phyloP scores from a whole-genome alignment of 92 coral and sea anemone genomes.

The Porites rus region DNA sequence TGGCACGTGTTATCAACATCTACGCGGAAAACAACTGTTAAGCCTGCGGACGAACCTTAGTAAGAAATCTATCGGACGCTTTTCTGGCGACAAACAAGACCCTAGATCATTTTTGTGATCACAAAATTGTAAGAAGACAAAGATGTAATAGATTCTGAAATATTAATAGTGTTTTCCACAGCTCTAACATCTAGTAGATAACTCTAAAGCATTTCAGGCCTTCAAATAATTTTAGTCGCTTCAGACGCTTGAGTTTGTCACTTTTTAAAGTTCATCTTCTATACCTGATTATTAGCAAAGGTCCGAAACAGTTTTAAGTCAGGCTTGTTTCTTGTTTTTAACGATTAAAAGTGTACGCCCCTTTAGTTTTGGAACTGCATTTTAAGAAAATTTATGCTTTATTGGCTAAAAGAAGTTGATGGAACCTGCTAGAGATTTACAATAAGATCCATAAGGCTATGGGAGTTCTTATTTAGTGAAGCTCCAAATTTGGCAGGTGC shows the following conservation, averaged over 20 bases:
- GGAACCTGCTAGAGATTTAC: constrained; percentile 17
- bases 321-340: background rate
- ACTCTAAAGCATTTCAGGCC: constrained; percentile 10
- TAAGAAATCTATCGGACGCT: background rate
- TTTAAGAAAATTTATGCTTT: background rate
- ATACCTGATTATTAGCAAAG: background rate
- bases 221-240: background rate
- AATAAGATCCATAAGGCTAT: constrained; percentile 8
- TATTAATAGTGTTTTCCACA: constrained; percentile 29
- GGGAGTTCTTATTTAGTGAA: background rate
- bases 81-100: background rate
- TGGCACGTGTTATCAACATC: constrained; percentile 33
- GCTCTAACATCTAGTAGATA: background rate
- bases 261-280: background rate
- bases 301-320: background rate
- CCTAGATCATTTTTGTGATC: constrained; percentile 6
- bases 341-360: background rate
- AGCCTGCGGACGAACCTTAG: background rate
- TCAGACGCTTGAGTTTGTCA: background rate
- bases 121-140: constrained; percentile 29
- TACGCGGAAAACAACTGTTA: background rate
- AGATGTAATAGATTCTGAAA: constrained; percentile 25
- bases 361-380: background rate
- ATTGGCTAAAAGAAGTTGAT: background rate
- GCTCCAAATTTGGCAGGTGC: constrained; percentile 30